Evolutionary conservation across 2,888 invertebrate genomes (phyloP), one percentile per base, ranked within the genome.

Genomic region (Apamea epomidion): DNA sequence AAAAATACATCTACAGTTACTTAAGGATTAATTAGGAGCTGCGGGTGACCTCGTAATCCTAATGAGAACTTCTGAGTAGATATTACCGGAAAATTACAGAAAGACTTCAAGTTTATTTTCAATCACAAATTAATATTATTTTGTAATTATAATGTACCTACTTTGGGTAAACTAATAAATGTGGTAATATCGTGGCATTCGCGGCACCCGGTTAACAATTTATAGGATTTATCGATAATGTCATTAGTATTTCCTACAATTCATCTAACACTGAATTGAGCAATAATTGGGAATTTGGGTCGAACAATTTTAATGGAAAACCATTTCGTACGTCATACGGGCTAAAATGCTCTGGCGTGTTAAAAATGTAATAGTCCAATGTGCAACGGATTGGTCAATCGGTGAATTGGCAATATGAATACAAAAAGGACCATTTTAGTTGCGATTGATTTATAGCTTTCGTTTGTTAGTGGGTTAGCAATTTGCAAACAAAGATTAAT

Each of bases 351-450:
- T 68, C 25, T 67, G 70, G 74, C 42, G 42, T 54, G 72, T 80
- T 87, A 87, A 84, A 84, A 84, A 87, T 75, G 54, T 71, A 87
- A 87, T 72, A 78, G 51, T 69, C n/a, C 64, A 75, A 87, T 84
- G 69, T 84, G 79, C 85, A 87, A 51, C 29, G 71, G 64, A 74
- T 74, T 87, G 80, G 16, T 71, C 51, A 71, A 68, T 87, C 71
- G 62, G 60, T 1, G 60, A 75, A 84, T 84, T 71, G 71, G 74
- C 71, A 60, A 72, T 60, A 74, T 72, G 70, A 84, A 87, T 72
- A 58, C 64, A 78, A 68, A 74, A 84, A 75, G 29, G 21, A 68
- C 25, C 65, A 60, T 72, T 84, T 69, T 80, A 74, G 25, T 84
- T 72, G 58, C 62, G 18, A 64, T 65, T 71, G 42, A 84, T 87